Conservation (phyloP, 2,113 vertebrate species). For the Synchiropus splendidus region DNA sequence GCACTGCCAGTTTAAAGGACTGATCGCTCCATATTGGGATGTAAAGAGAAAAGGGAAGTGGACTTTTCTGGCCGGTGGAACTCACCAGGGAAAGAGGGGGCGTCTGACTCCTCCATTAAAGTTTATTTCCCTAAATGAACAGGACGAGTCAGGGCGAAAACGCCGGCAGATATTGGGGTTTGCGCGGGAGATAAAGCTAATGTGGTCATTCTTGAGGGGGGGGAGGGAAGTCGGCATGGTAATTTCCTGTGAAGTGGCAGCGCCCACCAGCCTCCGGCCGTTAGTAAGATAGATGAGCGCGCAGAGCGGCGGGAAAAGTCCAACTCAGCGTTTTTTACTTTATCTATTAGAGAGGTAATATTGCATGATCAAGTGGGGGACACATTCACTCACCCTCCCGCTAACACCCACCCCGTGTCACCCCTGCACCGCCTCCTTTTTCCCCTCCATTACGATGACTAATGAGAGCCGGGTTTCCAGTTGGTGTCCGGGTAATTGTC, state of each 20-base stretch:
- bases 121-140: conserved; percentile 28
- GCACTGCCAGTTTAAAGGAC: not conserved
- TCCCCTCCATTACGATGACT: conserved; percentile 51
- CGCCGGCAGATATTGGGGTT: conserved; percentile 17
- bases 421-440: conserved; percentile 1
- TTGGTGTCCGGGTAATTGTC: conserved; percentile 19
- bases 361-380: conserved; percentile 55
- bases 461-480: conserved; percentile 40
- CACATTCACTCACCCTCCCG: conserved; percentile 30
- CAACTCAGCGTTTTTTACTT: conserved; percentile 58
- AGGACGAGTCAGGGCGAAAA: conserved; percentile 23
- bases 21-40: not conserved
- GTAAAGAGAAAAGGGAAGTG: not conserved
- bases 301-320: conserved; percentile 41
- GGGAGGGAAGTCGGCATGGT: conserved; percentile 33
- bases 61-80: conserved; percentile 7
- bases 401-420: conserved; percentile 17
- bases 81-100: not conserved
- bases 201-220: conserved; percentile 32
- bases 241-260: conserved; percentile 58
- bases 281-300: conserved; percentile 60
- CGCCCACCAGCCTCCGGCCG: conserved; percentile 37
- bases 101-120: conserved; percentile 31
- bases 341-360: conserved; percentile 64
- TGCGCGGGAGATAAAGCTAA: conserved; percentile 43